A percentile compares a stretch with the other conserved stretches of the same genome.
Conservation (phyloP, 2,888 invertebrate genomes). For the Mongoloraphidia duomilia region DNA sequence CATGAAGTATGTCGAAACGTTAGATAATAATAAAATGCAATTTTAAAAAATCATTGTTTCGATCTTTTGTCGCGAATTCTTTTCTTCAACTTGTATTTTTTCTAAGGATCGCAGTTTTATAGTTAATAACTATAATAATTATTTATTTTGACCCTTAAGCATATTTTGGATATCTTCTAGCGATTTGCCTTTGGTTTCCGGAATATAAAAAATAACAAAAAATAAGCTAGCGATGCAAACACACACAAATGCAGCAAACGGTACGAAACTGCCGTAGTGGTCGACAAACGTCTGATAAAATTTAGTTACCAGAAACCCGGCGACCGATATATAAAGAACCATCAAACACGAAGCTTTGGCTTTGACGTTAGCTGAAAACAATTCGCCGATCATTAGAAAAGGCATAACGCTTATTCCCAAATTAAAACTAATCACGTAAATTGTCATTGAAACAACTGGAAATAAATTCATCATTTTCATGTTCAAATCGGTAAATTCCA, state of each 20-base stretch:
- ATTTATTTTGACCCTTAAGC: constrained; percentile 25
- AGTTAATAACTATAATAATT: too few relatives aligned
- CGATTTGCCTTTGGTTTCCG: constrained; percentile 49
- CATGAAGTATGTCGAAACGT: too few relatives aligned
- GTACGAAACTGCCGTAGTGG: constrained; percentile 36
- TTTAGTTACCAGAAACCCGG: constrained; percentile 26
- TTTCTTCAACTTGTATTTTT: too few relatives aligned
- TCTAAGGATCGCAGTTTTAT: too few relatives aligned
- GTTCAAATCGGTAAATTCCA: constrained; percentile 18
- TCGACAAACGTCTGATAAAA: constrained; percentile 31
- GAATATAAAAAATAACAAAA: constrained; percentile 37
- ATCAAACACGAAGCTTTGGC: constrained; percentile 34
- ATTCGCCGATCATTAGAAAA: constrained; percentile 29
- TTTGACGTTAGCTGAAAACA: constrained; percentile 32
- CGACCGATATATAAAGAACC: constrained; percentile 27
- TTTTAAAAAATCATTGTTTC: too few relatives aligned
- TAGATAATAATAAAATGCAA: too few relatives aligned
- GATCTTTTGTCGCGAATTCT: too few relatives aligned
- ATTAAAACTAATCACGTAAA: constrained; percentile 27
- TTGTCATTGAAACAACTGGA: constrained; percentile 25
- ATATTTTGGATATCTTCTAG: constrained; percentile 44
- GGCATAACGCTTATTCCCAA: constrained; percentile 30
- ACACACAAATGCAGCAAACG: constrained; percentile 41
- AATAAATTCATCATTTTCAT: constrained; percentile 20
- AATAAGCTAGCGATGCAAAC: constrained; percentile 40